These are phyloP conservation scores for Philopotamus ludificatus DNA, from an alignment of 1,140 invertebrate genomes.

Conservation along the genomic window DNA sequence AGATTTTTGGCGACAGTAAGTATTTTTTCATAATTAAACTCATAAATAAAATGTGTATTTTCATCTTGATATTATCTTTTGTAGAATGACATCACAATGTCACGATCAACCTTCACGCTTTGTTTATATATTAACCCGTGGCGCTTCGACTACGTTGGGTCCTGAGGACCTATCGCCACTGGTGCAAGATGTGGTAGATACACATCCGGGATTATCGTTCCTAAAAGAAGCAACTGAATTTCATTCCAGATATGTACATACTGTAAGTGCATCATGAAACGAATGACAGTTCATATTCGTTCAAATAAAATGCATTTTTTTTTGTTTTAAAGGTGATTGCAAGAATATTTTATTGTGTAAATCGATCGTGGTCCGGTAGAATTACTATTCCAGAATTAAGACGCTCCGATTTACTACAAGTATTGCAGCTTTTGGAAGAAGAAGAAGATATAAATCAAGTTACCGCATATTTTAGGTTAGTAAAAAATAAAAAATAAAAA, in stretches of 20 bases:
- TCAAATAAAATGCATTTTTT: not conserved
- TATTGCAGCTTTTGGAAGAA: conserved; percentile 77
- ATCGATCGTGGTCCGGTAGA: conserved; percentile 94
- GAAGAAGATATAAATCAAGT: conserved; percentile 98
- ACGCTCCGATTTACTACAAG: conserved; percentile 81
- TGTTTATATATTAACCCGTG: conserved; percentile 77
- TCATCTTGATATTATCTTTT: conserved; percentile 23
- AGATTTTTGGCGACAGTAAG: conserved; percentile 89
- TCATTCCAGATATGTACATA: conserved; percentile 97
- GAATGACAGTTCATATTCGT: not conserved
- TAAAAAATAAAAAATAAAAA: too few species aligned
- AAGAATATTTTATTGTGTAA: conserved; percentile 97
- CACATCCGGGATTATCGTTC: conserved; percentile 97
- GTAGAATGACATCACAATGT: conserved; percentile 71
- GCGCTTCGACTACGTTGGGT: conserved; percentile 63
- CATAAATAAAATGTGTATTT: not conserved
- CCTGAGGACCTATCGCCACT: conserved; percentile 90
- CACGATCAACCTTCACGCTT: conserved; percentile 91
- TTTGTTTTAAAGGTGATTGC: conserved; percentile 84
- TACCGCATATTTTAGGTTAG: conserved; percentile 91
- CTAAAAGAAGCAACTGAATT: conserved; percentile 97
- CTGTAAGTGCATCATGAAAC: conserved; percentile 62
- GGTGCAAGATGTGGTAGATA: conserved; percentile 97
- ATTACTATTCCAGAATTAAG: conserved; percentile 88
- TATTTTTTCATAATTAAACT: conserved; percentile 26